phyloP scores from a whole-genome alignment of 2,888 invertebrate species.

The Parelbella ahira region DNA sequence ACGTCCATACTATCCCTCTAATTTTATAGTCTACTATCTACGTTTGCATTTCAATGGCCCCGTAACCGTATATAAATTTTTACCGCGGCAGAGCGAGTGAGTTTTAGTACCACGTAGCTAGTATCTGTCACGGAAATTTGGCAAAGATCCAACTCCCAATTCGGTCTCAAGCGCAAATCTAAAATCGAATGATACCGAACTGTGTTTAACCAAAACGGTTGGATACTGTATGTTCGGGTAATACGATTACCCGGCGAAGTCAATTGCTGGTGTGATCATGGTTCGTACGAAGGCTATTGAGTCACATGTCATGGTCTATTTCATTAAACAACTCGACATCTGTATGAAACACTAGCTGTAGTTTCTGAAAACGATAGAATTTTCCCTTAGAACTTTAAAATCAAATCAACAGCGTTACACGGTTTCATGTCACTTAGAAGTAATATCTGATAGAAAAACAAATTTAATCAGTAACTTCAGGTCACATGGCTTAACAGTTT shows the following conservation, averaged over 20 bases:
- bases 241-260: slow-evolving; percentile 11
- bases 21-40: slow-evolving; percentile 13
- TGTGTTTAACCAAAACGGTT: slow-evolving; percentile 20
- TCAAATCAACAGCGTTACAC: too few relatives aligned
- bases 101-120: slow-evolving; percentile 17
- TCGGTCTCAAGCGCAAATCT: slow-evolving; percentile 23
- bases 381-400: too few relatives aligned
- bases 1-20: slow-evolving; percentile 14
- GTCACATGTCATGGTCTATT: not conserved
- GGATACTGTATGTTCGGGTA: slow-evolving; percentile 15
- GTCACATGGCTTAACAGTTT: too few relatives aligned
- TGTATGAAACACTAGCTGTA: too few relatives aligned
- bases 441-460: too few relatives aligned
- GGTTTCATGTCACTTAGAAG: too few relatives aligned
- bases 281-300: too few relatives aligned
- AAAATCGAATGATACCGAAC: slow-evolving; percentile 23
- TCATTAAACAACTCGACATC: too few relatives aligned
- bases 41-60: slow-evolving; percentile 23
- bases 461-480: too few relatives aligned
- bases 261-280: too few relatives aligned
- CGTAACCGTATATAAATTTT: slow-evolving; percentile 24
- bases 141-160: slow-evolving; percentile 22
- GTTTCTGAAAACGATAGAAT: too few relatives aligned
- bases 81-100: slow-evolving; percentile 23
- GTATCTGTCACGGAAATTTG: slow-evolving; percentile 25